Conservation (phyloP, 2,797 vertebrate species). For the Squalus acanthias region DNA sequence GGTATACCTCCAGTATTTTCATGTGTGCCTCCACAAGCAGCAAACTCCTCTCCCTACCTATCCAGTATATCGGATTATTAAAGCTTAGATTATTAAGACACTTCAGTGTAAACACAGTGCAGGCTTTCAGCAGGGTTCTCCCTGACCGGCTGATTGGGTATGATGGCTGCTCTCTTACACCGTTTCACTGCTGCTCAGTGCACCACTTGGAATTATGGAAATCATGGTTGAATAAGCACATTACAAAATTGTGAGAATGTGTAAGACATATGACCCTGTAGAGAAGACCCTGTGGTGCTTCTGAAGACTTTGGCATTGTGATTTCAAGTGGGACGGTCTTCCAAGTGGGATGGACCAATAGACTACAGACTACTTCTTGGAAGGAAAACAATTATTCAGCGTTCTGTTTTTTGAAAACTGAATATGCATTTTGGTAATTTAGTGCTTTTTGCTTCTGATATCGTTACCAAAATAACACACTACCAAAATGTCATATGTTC, state of each 20-base stretch:
- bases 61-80: not conserved
- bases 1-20: not conserved
- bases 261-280: not conserved
- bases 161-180: not conserved
- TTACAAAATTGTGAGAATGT: not conserved
- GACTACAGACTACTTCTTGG: not conserved
- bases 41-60: not conserved
- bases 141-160: not conserved
- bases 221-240: not conserved
- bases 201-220: not conserved
- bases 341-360: not conserved
- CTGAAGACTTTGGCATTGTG: not conserved
- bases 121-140: not conserved
- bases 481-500: not conserved
- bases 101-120: not conserved
- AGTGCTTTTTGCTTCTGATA: not conserved
- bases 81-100: not conserved
- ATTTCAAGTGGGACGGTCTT: not conserved
- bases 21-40: not conserved
- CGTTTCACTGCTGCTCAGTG: not conserved
- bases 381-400: not conserved
- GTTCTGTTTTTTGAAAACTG: not conserved
- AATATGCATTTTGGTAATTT: not conserved
- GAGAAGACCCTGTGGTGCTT: not conserved
- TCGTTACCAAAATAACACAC: not conserved